Evolutionary conservation across 2,113 vertebrate genomes (phyloP), one percentile per base, ranked within the genome.

Genomic region (Laticauda colubrina): DNA sequence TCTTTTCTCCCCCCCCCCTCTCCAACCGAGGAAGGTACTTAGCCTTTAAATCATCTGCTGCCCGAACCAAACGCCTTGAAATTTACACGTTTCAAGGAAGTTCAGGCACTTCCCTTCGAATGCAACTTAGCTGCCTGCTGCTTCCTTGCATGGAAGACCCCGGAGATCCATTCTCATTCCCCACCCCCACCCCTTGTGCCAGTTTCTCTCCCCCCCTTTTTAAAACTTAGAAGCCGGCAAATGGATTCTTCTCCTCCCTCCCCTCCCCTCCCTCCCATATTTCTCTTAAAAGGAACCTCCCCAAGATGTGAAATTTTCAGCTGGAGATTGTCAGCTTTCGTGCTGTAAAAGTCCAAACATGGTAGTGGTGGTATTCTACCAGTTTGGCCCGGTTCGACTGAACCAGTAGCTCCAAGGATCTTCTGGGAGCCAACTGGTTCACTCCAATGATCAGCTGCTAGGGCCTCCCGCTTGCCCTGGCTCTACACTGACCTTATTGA

Each of bases 1-100:
- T 57, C 56, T 2, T 6, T 23, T 6, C 5, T 6, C 7, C 93
- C 95, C 95, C 48, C 45, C 45, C 95, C 85, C 95, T 94, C 95
- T 97, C 95, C 59, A 85, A 95, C 95, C 97, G 93, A 95, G 96
- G 97, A 97, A 98, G 86, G 55, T 96, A 97, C 97, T 98, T 98
- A 97, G 98, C 98, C 98, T 98, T 98, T 97, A 97, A 97, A 98
- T 98, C 96, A 97, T 98, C 97, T 96, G 95, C 97, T 94, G 90
- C 45, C 97, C 96, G 97, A 98, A 96, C 96, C 95, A 95, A 97
- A 96, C 96, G 96, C 96, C 97, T 97, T 96, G 94, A 91, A 96
- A 98, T 97, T 97, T 97, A 97, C 98, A 97, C 96, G 93, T 95
- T 98, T 96, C 96, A 91, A 89, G 95, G 95, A 69, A 69, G 64